These are phyloP conservation scores for Morbakka virulenta DNA, from an alignment of 30 jellyfish, hydroid and myxozoan species.

Conservation along the genomic window DNA sequence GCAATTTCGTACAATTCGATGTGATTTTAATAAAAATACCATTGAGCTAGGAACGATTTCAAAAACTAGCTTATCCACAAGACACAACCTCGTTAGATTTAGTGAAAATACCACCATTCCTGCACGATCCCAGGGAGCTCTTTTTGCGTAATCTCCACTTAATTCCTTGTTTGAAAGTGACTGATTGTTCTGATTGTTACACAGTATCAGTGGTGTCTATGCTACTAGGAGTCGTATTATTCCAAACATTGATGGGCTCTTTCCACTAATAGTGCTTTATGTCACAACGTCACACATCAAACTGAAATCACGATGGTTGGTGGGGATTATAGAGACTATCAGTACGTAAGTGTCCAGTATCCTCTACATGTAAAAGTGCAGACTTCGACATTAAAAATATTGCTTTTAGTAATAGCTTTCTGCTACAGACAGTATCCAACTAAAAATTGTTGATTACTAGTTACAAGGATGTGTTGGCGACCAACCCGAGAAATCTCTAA, in stretches of 20 bases:
- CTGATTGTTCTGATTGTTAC: constrained; percentile 14
- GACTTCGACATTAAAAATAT: constrained; percentile 3
- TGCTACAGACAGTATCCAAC: neutral
- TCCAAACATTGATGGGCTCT: constrained; percentile 48
- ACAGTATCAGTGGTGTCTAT: constrained; percentile 7
- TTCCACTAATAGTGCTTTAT: constrained; percentile 11
- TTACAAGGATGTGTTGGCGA: constrained; percentile 11
- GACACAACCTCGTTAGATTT: neutral
- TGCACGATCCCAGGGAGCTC: constrained; percentile 33
- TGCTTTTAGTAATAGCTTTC: constrained; percentile 7
- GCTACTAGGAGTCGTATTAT: constrained; percentile 31
- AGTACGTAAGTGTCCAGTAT: constrained; percentile 5
- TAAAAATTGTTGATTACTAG: neutral
- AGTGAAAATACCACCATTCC: constrained; percentile 31
- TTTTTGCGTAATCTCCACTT: constrained; percentile 25
- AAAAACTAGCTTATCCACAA: constrained; percentile 31
- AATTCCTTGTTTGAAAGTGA: constrained; percentile 24
- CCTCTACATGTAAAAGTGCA: neutral
- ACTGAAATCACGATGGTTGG: constrained; percentile 14
- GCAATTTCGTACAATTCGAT: neutral
- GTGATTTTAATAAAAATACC: constrained; percentile 3
- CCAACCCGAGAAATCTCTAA: constrained; percentile 14
- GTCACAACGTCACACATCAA: constrained; percentile 28
- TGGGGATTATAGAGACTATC: constrained; percentile 37
- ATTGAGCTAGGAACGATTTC: constrained; percentile 21